phyloP scores from a whole-genome alignment of 1,140 invertebrate species.

The Brachionus plicatilis region DNA sequence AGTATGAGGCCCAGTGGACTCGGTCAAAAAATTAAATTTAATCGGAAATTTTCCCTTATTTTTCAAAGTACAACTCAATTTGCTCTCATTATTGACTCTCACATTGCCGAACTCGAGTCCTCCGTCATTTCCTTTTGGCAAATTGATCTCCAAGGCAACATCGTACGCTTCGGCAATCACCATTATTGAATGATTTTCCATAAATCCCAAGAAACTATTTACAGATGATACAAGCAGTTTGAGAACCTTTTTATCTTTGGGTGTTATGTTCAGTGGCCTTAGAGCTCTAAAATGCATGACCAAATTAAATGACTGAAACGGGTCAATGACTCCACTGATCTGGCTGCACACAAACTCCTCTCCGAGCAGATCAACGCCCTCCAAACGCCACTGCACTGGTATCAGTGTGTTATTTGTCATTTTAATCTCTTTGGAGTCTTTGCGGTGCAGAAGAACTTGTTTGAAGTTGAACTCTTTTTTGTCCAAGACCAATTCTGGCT shows the following conservation, averaged over 20 bases:
- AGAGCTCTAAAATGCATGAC: slow-evolving; percentile 54
- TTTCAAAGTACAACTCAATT: slow-evolving; percentile 53
- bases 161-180: slow-evolving; percentile 55
- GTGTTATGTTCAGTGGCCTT: slow-evolving; percentile 46
- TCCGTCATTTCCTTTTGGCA: slow-evolving; percentile 56
- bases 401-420: slow-evolving; percentile 54
- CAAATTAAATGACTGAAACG: slow-evolving; percentile 50
- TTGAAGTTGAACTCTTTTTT: slow-evolving; percentile 55
- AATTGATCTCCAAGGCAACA: slow-evolving; percentile 56
- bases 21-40: slow-evolving; percentile 44
- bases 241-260: slow-evolving; percentile 50
- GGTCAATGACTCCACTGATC: slow-evolving; percentile 52
- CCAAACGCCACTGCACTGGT: slow-evolving; percentile 55
- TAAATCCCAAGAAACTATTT: slow-evolving; percentile 40
- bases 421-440: slow-evolving; percentile 55
- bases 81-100: slow-evolving; percentile 52
- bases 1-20: neutral
- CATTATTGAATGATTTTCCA: slow-evolving; percentile 43
- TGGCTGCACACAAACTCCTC: slow-evolving; percentile 55
- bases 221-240: slow-evolving; percentile 29
- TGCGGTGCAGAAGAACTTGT: slow-evolving; percentile 54
- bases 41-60: slow-evolving; percentile 58
- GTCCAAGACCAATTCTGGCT: slow-evolving; percentile 54
- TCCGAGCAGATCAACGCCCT: slow-evolving; percentile 53
- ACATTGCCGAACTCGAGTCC: slow-evolving; percentile 55